Conservation (phyloP, 30 jellyfish, hydroid and myxozoan species). For the Hydra vulgaris region DNA sequence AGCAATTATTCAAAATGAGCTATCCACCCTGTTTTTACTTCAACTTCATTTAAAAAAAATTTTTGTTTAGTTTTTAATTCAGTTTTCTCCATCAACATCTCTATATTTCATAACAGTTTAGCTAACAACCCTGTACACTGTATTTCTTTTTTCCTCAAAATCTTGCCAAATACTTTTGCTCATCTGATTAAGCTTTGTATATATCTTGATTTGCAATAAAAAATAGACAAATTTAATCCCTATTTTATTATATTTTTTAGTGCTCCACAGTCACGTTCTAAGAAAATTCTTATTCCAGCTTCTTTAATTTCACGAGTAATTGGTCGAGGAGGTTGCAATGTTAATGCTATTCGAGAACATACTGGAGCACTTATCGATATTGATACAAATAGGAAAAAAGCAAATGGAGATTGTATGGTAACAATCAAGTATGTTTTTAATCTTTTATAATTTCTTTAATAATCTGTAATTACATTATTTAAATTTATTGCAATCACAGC, state of each 20-base stretch:
- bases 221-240: background rate
- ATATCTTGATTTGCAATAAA: background rate
- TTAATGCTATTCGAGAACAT: slow-evolving; percentile 77
- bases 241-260: slow-evolving; percentile 1
- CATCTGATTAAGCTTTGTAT: too few species aligned
- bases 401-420: slow-evolving; percentile 98
- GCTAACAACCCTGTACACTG: too few species aligned
- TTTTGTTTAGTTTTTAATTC: too few species aligned
- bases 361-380: slow-evolving; percentile 93
- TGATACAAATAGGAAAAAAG: slow-evolving; percentile 90
- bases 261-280: slow-evolving; percentile 39
- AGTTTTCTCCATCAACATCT: too few species aligned
- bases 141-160: too few species aligned
- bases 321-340: slow-evolving; percentile 98
- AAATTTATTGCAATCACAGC: too few species aligned
- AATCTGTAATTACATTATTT: background rate
- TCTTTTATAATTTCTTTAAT: too few species aligned
- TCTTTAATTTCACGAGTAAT: slow-evolving; percentile 76
- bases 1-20: too few species aligned
- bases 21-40: too few species aligned
- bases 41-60: too few species aligned
- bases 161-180: too few species aligned
- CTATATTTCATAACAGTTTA: too few species aligned
- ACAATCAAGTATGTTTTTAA: slow-evolving; percentile 67
- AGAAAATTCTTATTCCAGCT: slow-evolving; percentile 89